Conservation (phyloP, 2,797 vertebrate species). For the Onychomys leucogaster region DNA sequence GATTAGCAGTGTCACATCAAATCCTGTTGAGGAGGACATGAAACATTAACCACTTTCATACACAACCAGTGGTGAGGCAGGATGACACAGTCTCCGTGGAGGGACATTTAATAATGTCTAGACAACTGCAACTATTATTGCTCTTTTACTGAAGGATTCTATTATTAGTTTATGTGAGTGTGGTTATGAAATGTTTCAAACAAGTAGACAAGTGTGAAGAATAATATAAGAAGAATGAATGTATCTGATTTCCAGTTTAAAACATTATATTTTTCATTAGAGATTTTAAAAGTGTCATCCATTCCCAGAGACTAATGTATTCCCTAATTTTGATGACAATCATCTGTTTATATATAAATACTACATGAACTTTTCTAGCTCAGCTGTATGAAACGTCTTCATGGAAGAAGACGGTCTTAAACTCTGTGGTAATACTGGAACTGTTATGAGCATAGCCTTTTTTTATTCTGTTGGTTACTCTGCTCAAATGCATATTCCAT, state of each 20-base stretch:
- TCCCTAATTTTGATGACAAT: not conserved
- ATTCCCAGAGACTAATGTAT: too few relatives aligned
- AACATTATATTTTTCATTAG: not conserved
- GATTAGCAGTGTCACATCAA: not conserved
- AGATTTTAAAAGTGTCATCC: not conserved
- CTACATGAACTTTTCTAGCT: too few relatives aligned
- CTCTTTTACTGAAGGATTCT: not conserved
- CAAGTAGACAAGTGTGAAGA: not conserved
- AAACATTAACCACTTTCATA: not conserved
- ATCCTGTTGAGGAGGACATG: not conserved
- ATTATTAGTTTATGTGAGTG: not conserved
- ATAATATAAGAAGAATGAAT: not conserved
- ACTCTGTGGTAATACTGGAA: not conserved
- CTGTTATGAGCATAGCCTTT: not conserved
- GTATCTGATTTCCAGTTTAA: not conserved
- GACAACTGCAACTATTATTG: not conserved
- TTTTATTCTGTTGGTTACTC: not conserved
- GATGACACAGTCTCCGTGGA: not conserved
- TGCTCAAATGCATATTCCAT: not conserved
- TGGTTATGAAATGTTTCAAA: not conserved
- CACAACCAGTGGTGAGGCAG: not conserved
- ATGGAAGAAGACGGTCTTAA: not conserved
- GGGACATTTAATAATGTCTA: not conserved
- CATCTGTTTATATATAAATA: not conserved
- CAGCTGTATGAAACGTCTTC: not conserved